These are phyloP conservation scores for Epirrhoe tristata DNA, from an alignment of 2,888 invertebrate genomes.

Conservation along the genomic window DNA sequence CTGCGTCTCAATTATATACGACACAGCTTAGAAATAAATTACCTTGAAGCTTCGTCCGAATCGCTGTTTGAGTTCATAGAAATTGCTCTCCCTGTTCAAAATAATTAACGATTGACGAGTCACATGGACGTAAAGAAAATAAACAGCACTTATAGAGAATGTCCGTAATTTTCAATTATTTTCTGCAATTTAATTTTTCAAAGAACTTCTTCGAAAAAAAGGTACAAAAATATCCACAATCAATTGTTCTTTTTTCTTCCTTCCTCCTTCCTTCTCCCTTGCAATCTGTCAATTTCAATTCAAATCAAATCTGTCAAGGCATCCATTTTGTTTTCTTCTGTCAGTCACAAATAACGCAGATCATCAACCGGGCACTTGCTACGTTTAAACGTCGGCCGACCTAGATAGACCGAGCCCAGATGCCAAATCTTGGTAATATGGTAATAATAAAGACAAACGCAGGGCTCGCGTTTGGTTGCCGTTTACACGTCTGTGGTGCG, in stretches of 20 bases:
- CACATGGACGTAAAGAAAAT: constrained; percentile 61
- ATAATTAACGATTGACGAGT: constrained; percentile 60
- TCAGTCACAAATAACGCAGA: background rate
- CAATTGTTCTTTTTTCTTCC: constrained; percentile 56
- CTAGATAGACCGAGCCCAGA: no score
- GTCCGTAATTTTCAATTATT: constrained; percentile 37
- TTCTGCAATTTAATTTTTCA: background rate
- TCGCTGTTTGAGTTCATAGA: constrained; percentile 85
- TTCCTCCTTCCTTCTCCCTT: constrained; percentile 23
- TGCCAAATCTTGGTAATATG: no score
- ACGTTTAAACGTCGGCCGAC: no score
- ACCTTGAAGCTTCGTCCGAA: constrained; percentile 86
- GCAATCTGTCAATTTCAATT: constrained; percentile 59
- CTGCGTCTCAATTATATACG: constrained; percentile 29
- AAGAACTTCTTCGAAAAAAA: constrained; percentile 40
- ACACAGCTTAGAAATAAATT: constrained; percentile 52
- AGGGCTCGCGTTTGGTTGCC: no score
- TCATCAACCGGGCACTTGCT: no score
- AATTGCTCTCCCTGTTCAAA: constrained; percentile 68
- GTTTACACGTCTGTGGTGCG: no score
- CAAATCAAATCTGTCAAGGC: background rate
- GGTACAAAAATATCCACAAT: constrained; percentile 64
- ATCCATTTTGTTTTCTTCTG: background rate
- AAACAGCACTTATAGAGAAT: constrained; percentile 56
- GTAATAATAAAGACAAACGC: no score